Evolutionary conservation across 2,888 invertebrate species (phyloP).

Genomic region (Orthonychiurus folsomi): DNA sequence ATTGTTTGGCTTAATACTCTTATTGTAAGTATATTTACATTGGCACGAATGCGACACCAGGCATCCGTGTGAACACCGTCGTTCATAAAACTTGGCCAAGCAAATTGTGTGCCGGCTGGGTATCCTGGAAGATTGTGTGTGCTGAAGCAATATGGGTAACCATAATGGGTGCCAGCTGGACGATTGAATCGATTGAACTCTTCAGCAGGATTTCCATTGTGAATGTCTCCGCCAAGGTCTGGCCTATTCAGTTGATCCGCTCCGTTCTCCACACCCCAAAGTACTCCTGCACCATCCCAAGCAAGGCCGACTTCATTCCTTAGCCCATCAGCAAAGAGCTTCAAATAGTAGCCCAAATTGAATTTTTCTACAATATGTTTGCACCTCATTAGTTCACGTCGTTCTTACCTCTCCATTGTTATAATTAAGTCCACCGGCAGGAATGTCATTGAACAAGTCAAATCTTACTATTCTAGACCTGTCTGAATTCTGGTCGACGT

Average conservation of each 20-base stretch:
- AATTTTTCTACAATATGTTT: too few species aligned
- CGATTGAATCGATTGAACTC: slow-evolving; percentile 25
- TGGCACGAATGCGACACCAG: slow-evolving; percentile 27
- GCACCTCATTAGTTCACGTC: too few species aligned
- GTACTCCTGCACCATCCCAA: slow-evolving; percentile 11
- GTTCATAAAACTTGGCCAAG: slow-evolving; percentile 27
- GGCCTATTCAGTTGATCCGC: slow-evolving; percentile 18
- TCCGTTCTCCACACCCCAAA: slow-evolving; percentile 18
- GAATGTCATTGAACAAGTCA: background rate
- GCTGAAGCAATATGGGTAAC: slow-evolving; percentile 36
- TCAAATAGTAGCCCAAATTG: too few species aligned
- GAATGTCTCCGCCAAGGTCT: slow-evolving; percentile 34
- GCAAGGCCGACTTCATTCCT: slow-evolving; percentile 18
- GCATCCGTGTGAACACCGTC: slow-evolving; percentile 32
- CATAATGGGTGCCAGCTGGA: slow-evolving; percentile 24
- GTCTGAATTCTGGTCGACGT: slow-evolving; percentile 22
- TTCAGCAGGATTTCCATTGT: slow-evolving; percentile 34
- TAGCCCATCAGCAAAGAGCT: slow-evolving; percentile 18
- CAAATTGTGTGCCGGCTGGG: slow-evolving; percentile 29
- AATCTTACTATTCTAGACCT: slow-evolving; percentile 26
- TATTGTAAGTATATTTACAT: slow-evolving; percentile 15
- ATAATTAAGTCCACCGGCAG: background rate
- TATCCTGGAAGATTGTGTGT: slow-evolving; percentile 21
- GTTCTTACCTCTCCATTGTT: slow-evolving; percentile 4
- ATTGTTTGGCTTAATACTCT: background rate